Conservation (phyloP, 2,797 vertebrate species). For the Todus mexicanus region DNA sequence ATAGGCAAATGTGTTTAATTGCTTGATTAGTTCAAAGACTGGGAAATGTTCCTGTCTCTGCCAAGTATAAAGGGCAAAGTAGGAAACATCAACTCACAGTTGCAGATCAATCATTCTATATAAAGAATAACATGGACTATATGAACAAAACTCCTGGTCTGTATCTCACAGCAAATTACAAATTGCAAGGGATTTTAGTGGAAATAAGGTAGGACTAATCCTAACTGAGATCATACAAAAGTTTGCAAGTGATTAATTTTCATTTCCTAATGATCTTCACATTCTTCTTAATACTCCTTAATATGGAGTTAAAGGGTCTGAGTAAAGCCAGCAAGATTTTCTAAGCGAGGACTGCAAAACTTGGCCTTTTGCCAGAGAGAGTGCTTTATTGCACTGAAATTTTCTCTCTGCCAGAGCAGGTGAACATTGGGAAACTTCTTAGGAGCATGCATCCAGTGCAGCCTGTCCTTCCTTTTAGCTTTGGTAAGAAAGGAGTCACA, state of each 20-base stretch:
- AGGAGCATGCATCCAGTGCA: background rate
- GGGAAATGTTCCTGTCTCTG: background rate
- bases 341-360: background rate
- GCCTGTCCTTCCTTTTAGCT: background rate
- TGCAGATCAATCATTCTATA: background rate
- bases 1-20: background rate
- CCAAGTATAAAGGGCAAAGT: background rate
- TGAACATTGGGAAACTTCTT: background rate
- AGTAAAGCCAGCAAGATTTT: background rate
- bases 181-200: background rate
- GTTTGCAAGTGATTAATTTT: background rate
- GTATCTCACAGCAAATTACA: background rate
- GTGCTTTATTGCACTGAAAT: background rate
- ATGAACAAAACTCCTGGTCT: background rate
- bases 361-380: background rate
- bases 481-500: background rate
- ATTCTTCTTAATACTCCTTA: background rate
- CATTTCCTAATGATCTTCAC: background rate
- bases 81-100: background rate
- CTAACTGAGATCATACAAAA: background rate
- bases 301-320: background rate
- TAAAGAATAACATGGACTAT: background rate
- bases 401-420: background rate
- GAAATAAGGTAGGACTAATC: background rate
- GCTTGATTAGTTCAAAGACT: background rate